Base-by-base conservation (phyloP, 2,888 invertebrate genomes). In the Andrena chrysosceles region DNA sequence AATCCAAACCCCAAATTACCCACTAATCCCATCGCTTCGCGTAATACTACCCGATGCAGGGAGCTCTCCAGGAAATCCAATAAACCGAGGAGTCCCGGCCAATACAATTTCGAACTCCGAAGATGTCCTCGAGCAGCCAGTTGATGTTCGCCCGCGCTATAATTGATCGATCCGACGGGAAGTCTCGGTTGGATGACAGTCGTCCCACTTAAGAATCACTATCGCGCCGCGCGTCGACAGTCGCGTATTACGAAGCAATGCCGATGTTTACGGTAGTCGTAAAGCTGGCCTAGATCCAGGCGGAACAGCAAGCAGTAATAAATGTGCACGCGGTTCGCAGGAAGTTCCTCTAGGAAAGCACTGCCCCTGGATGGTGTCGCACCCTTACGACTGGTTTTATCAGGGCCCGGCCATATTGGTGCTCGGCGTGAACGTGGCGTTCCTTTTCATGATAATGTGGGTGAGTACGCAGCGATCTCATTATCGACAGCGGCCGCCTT, bases 401-500 rank as follows among this genome's bases (percentile, higher is more conserved):
- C 97, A 98, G 92, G 96, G 96, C 0, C 98, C 98, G 0, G 97
- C 98, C 2, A 96, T 98, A 84, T 94, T 96, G 29, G 98, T 98
- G 10, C 96, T 99, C 35, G 96, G 96, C 75, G 96, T 98, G 89
- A 98, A 98, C 95, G 95, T 97, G 68, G 95, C 97, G 90, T 98
- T 98, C 94, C 96, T 98, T 81, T 95, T 97, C 89, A 96, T 96
- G 95, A 98, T 98, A 89, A 97, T 98, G 97, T 97, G 98, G 96
- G 98, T 97, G 88, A 95, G 97, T 95, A 33, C n/a, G 26, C 48
- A 48, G 0, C 64, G 31, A 52, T 69, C 33, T 52, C 56, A 59
- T 75, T 49, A 70, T 52, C 49, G 62, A 35, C n/a, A 35, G 1
- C 60, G 48, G 2, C 13, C 29, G n/a, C 29, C 48, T 49, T 2